Evolutionary conservation across 2,888 invertebrate genomes (phyloP).

Genomic region (Polydrusus tereticollis): DNA sequence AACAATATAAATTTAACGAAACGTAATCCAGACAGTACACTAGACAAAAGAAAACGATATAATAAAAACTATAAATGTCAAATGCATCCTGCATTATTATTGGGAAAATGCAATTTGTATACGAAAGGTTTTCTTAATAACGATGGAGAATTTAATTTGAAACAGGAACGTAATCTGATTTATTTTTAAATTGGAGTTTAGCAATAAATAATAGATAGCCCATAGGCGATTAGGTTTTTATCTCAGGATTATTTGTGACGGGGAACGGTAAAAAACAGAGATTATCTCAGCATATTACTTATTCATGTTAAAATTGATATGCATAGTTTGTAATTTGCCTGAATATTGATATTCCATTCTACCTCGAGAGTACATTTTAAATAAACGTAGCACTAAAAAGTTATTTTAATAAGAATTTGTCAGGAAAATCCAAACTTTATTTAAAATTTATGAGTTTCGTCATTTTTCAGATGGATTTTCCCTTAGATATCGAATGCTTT

Average conservation of each 20-base stretch:
- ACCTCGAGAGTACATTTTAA: neutral
- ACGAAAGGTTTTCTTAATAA: neutral
- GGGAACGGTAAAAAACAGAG: neutral
- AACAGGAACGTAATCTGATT: neutral
- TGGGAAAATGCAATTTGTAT: neutral
- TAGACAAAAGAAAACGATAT: neutral
- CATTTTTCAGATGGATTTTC: conserved; percentile 34
- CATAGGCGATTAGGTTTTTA: too few species aligned
- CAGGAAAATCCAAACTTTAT: conserved; percentile 40
- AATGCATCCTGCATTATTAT: neutral
- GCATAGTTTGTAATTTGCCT: neutral
- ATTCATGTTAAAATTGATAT: neutral
- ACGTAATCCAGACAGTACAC: neutral
- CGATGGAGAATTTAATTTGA: neutral
- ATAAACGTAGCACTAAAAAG: neutral
- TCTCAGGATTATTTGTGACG: too few species aligned
- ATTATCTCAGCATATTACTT: neutral
- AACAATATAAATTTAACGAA: neutral
- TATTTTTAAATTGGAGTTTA: too few species aligned
- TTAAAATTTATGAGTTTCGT: conserved; percentile 34
- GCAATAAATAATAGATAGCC: too few species aligned
- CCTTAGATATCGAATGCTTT: neutral
- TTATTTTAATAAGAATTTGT: conserved; percentile 4
- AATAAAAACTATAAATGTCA: neutral
- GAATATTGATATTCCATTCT: neutral